Conservation (phyloP, 2,797 vertebrate species). For the Acanthopagrus latus region DNA sequence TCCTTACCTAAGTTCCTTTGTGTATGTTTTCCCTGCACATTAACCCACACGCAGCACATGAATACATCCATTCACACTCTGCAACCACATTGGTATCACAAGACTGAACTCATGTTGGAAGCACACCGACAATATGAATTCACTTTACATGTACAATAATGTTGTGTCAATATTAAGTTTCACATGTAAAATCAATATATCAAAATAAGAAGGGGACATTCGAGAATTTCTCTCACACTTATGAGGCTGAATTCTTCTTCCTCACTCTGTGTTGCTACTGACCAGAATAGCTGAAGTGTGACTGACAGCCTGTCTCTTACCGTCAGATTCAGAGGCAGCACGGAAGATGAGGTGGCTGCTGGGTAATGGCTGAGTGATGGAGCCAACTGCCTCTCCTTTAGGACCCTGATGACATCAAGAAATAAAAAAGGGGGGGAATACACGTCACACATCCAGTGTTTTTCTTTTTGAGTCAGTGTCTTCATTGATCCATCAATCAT, state of each 20-base stretch:
- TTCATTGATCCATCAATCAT: neutral
- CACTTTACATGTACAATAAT: too few relatives aligned
- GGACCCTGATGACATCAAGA: constrained; percentile 87
- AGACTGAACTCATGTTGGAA: too few relatives aligned
- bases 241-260: neutral
- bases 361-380: constrained; percentile 97
- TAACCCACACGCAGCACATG: too few relatives aligned
- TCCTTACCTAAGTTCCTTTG: too few relatives aligned
- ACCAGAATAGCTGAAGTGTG: constrained; percentile 6
- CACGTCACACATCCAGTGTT: neutral
- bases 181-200: too few relatives aligned
- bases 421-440: neutral
- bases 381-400: constrained; percentile 97
- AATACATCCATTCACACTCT: too few relatives aligned
- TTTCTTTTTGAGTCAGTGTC: neutral
- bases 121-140: too few relatives aligned
- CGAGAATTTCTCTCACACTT: neutral
- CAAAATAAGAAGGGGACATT: too few relatives aligned
- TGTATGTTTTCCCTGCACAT: too few relatives aligned
- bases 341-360: constrained; percentile 99
- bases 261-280: neutral
- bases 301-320: constrained; percentile 81
- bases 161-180: too few relatives aligned
- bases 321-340: constrained; percentile 97
- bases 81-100: too few relatives aligned